Percentiles rank a stretch among this genome's conserved stretches.
phyloP scores from a whole-genome alignment of 2,113 vertebrate genomes.

The Phylloscopus whistleri region DNA sequence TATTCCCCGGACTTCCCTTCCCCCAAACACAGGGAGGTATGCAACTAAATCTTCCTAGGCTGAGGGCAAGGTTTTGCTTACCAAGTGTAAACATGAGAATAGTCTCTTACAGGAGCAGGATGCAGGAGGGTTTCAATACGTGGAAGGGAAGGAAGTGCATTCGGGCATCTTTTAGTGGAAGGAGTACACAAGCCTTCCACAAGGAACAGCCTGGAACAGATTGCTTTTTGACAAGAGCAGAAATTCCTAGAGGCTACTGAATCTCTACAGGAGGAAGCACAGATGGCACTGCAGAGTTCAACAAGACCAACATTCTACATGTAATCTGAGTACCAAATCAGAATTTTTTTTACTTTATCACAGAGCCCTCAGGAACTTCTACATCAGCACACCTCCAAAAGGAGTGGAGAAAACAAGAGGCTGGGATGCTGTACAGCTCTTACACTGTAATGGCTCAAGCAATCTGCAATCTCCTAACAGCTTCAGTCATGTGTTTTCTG shows the following conservation, averaged over 20 bases:
- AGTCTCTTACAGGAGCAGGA: constrained; percentile 2
- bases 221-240: background rate
- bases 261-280: background rate
- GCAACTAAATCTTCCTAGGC: background rate
- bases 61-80: background rate
- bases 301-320: background rate
- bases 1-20: background rate
- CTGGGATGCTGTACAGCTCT: background rate
- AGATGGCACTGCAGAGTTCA: background rate
- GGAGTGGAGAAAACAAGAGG: background rate
- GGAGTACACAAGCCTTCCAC: background rate
- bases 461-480: background rate
- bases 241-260: background rate
- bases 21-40: background rate
- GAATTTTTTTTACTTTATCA: background rate
- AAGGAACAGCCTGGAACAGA: background rate
- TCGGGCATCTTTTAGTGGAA: background rate
- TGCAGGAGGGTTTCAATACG: constrained; percentile 3
- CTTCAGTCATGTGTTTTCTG: background rate
- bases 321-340: rapidly evolving
- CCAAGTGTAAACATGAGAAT: constrained; percentile 1
- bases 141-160: constrained; percentile 41
- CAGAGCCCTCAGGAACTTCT: background rate
- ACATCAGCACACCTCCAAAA: background rate
- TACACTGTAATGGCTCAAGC: background rate